Evolutionary conservation across 2,113 vertebrate species (phyloP), one percentile per base, ranked within the genome.

Genomic region (Scomber japonicus): DNA sequence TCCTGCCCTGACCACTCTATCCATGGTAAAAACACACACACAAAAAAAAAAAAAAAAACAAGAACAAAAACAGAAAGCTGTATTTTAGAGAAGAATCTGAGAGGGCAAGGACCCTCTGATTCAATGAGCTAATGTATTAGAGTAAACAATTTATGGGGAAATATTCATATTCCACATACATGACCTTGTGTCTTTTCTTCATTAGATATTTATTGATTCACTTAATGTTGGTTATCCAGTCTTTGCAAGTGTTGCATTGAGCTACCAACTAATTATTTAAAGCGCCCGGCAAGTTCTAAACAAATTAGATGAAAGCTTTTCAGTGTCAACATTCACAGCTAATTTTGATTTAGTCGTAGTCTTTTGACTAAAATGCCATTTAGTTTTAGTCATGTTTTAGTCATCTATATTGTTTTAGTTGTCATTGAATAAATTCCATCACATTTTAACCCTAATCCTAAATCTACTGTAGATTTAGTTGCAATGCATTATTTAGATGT

Each of bases 1-100:
- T 90, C 67, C 80, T 55, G 54, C 78, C 75, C 40, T 11, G 17
- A 11, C 9, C 14, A 11, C 11, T 44, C 21, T 44, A 55, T 78
- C 59, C 75, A 59, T 64, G 14, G 24, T 27, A 27, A 27, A 27
- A 27, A 27, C 24, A 27, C 24, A 27, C 21, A 21, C 21, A 27
- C 1, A 24, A 24, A 24, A 16, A 64, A 63, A 53, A 75, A 60
- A 27, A 45, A 53, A 57, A 13, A 61, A 30, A n/a, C 14, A 54
- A 53, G 27, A 74, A 77, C 48, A 71, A 73, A 72, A 78, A 53
- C 19, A 55, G 15, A 76, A 48, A 55, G 19, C 45, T 14, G 50
- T 21, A 15, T 27, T 50, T 61, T 14, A 70, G 44, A 62, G 55
- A 19, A 24, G 78, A 75, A 49, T 24, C 51, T 72, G 27, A 70